phyloP scores from a whole-genome alignment of 2,888 invertebrate genomes.

The Tanytarsus gracilentus region DNA sequence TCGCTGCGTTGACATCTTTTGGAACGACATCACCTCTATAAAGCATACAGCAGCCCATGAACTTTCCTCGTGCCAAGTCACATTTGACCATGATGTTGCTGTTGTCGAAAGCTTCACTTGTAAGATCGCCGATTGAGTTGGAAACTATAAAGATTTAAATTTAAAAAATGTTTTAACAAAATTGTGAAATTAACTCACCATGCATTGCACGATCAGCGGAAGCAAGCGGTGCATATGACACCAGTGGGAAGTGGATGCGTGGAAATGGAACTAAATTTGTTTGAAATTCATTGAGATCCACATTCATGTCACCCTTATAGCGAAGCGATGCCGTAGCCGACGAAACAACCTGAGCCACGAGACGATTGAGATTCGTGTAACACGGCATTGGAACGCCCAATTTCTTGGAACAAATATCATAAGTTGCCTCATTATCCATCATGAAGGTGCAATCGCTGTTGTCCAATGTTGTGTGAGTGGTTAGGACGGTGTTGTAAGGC shows the following conservation, averaged over 20 bases:
- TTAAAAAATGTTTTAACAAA: slow-evolving; percentile 82
- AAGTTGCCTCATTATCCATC: slow-evolving; percentile 85
- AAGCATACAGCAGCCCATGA: slow-evolving; percentile 94
- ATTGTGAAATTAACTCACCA: slow-evolving; percentile 81
- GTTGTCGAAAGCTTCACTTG: slow-evolving; percentile 91
- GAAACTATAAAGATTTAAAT: slow-evolving; percentile 93
- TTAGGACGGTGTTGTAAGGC: slow-evolving; percentile 94
- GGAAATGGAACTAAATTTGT: slow-evolving; percentile 93
- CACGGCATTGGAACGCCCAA: slow-evolving; percentile 92
- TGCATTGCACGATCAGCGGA: slow-evolving; percentile 92
- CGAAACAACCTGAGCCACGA: slow-evolving; percentile 91
- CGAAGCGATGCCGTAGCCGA: slow-evolving; percentile 88
- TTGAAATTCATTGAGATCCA: slow-evolving; percentile 91
- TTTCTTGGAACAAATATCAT: slow-evolving; percentile 89
- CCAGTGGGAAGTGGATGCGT: slow-evolving; percentile 90
- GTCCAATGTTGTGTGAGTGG: slow-evolving; percentile 90
- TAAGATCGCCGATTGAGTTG: slow-evolving; percentile 92
- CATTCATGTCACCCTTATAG: slow-evolving; percentile 89
- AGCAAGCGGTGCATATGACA: slow-evolving; percentile 85
- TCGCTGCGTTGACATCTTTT: slow-evolving; percentile 92
- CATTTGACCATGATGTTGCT: slow-evolving; percentile 93
- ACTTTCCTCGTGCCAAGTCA: slow-evolving; percentile 85
- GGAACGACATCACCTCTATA: slow-evolving; percentile 93
- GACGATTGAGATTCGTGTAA: slow-evolving; percentile 90
- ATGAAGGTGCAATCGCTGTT: slow-evolving; percentile 96